Base-by-base conservation (phyloP, 2,797 vertebrate genomes). In the Pogoniulus pusillus region DNA sequence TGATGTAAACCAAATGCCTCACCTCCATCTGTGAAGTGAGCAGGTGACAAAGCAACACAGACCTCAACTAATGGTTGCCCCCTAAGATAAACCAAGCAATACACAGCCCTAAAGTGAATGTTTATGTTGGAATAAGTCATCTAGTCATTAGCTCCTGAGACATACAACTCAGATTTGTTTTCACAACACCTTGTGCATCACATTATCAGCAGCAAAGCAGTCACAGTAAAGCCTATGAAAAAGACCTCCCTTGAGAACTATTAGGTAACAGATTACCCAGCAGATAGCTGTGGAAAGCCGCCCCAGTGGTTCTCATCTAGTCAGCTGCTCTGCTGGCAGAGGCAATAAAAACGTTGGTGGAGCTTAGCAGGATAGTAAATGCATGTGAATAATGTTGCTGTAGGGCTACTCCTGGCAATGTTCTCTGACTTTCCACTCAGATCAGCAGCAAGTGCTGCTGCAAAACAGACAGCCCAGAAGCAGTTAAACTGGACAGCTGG, bases 251-350 rank as follows among this genome's bases (percentile, higher is more conserved):
- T 23, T 26, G 65, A 86, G 84, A 79, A 41, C 75, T 77, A 8
- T 85, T 66, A 81, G 85, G 32, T 89, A 85, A 85, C 59, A 92
- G 87, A 83, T 63, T 70, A 71, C 17, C 43, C 66, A 68, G 59
- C 22, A 75, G 78, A 68, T 53, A 73, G 64, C 29, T 75, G 54
- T 58, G 34, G 66, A 62, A 80, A 75, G 12, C 66, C 0, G 2
- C 26, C 30, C 39, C 63, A 63, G 60, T 3, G 4, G 47, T 19
- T 83, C 63, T 86, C 26, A 2, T 60, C 57, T 84, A 30, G 78
- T 82, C 90, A 86, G 49, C 60, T 82, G 39, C 58, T 90, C 53
- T 35, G 20, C 66, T 75, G 43, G 26, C 47, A 63, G 24, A 80
- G 43, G 47, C 20, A 1, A 51, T 12, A 41, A 76, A 60, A 59